phyloP scores from a whole-genome alignment of 1,140 invertebrate genomes.

The Platorchestia sp. region DNA sequence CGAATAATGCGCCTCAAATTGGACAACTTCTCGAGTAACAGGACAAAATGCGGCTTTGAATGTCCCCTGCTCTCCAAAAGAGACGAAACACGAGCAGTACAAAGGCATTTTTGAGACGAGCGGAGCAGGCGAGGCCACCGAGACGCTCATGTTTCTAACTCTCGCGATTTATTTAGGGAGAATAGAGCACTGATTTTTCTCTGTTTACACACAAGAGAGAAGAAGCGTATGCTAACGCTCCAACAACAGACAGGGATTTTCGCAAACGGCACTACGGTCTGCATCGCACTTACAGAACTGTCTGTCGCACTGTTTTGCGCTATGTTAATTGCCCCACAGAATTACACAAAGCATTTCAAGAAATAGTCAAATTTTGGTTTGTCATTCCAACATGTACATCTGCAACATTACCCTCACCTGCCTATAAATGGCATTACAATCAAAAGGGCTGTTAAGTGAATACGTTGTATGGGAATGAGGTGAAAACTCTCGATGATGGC shows the following conservation, averaged over 20 bases:
- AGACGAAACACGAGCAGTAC: constrained; percentile 51
- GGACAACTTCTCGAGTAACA: constrained; percentile 55
- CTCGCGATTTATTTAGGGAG: constrained; percentile 17
- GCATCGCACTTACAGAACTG: neutral
- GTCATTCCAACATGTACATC: neutral
- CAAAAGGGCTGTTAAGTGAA: neutral
- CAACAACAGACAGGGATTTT: neutral
- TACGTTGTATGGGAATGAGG: neutral
- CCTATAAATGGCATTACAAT: neutral
- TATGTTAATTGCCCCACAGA: neutral
- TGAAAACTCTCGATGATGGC: neutral
- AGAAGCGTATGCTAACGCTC: neutral
- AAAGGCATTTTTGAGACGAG: constrained; percentile 23
- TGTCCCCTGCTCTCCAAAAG: constrained; percentile 51
- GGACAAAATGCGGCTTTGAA: constrained; percentile 50
- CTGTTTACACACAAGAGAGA: neutral
- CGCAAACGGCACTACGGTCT: neutral
- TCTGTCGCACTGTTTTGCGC: neutral
- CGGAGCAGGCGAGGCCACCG: neutral
- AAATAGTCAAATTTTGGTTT: neutral
- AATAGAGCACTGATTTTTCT: constrained; percentile 3
- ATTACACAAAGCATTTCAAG: neutral
- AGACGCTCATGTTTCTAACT: neutral
- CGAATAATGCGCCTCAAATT: constrained; percentile 51
- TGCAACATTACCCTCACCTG: neutral